Percentiles rank a stretch among this genome's conserved stretches.
These are phyloP conservation scores for Raja brachyura DNA, from an alignment of 2,113 vertebrate genomes.

Conservation along the genomic window DNA sequence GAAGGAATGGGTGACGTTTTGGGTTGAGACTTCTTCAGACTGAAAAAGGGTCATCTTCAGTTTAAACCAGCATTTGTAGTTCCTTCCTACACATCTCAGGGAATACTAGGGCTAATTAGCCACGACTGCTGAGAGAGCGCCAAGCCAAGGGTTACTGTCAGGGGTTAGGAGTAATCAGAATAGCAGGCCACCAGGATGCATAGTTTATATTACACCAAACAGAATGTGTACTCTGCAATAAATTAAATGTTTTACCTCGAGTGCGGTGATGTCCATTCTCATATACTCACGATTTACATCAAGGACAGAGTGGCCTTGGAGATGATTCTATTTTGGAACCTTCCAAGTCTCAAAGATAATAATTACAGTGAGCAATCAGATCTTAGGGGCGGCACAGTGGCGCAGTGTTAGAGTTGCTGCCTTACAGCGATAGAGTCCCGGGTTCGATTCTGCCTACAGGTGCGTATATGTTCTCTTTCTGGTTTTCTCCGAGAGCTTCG, in stretches of 20 bases:
- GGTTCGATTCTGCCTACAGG: no score
- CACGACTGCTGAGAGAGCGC: neutral
- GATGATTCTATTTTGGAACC: neutral
- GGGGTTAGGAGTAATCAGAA: conserved; percentile 15
- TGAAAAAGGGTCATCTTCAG: no score
- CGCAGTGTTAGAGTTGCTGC: no score
- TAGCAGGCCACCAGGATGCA: neutral
- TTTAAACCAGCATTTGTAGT: no score
- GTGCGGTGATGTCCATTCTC: neutral
- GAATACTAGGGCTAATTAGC: conserved; percentile 28
- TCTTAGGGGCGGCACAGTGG: neutral
- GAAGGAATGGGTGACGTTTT: no score
- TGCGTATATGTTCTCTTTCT: no score
- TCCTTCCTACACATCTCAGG: neutral
- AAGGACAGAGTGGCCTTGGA: neutral
- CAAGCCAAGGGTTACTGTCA: conserved; percentile 16
- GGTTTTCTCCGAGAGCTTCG: no score
- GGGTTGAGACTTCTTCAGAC: no score
- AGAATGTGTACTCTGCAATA: neutral
- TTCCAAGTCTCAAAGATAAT: neutral
- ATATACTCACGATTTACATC: neutral
- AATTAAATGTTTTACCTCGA: neutral
- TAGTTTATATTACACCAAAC: neutral
- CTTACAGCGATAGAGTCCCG: no score
- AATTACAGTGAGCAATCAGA: neutral